These are phyloP conservation scores for Psylliodes chrysocephalus DNA, from an alignment of 2,888 invertebrate genomes.

Conservation along the genomic window DNA sequence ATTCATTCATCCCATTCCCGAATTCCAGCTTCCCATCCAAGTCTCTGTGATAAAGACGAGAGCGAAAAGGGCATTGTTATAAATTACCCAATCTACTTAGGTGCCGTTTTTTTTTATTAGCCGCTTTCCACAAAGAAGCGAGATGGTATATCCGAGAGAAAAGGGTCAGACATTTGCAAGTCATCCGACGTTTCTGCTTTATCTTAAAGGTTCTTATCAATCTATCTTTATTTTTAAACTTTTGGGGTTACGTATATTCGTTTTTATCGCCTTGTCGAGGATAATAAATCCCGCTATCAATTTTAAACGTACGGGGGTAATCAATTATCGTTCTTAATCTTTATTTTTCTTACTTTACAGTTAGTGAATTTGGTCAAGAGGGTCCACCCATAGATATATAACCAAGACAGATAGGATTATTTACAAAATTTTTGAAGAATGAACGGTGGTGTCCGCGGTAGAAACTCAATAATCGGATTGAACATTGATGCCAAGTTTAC, in stretches of 20 bases:
- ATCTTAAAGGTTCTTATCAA: slow-evolving; percentile 11
- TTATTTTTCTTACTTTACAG: too few species aligned
- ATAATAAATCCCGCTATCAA: too few species aligned
- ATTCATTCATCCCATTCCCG: not conserved
- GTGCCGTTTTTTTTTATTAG: slow-evolving; percentile 10
- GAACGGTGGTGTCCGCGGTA: too few species aligned
- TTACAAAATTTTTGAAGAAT: too few species aligned
- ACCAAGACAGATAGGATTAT: too few species aligned
- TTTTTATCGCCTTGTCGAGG: not conserved
- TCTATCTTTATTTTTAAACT: slow-evolving; percentile 23
- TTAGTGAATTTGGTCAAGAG: too few species aligned
- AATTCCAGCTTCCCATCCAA: not conserved
- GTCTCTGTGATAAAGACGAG: not conserved
- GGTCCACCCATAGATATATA: too few species aligned
- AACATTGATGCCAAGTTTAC: too few species aligned
- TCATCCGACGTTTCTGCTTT: slow-evolving; percentile 9
- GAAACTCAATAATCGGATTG: too few species aligned
- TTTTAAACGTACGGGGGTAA: too few species aligned
- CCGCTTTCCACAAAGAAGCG: slow-evolving; percentile 2
- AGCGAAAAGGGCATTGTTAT: slow-evolving; percentile 7
- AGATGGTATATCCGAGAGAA: slow-evolving; percentile 11
- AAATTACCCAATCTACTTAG: slow-evolving; percentile 13
- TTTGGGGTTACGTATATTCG: slow-evolving; percentile 9
- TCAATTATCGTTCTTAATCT: too few species aligned
- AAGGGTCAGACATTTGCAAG: slow-evolving; percentile 14